phyloP scores from a whole-genome alignment of 2,888 invertebrate species.

The Cistogaster globosa region DNA sequence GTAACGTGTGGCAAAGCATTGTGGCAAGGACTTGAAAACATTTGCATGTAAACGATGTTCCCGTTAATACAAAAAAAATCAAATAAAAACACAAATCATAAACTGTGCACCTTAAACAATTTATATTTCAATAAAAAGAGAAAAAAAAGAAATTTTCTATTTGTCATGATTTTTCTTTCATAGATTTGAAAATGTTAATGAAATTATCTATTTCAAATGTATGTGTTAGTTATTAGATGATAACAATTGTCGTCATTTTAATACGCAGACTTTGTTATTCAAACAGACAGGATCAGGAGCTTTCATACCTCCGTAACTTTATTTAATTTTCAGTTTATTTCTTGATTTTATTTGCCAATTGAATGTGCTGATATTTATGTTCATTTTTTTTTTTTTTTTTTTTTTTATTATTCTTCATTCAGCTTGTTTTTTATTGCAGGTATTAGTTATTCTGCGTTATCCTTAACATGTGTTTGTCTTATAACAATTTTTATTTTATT shows the following conservation, averaged over 20 bases:
- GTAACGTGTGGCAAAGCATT: slow-evolving; percentile 77
- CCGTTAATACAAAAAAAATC: slow-evolving; percentile 13
- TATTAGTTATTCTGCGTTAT: slow-evolving; percentile 66
- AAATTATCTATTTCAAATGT: slow-evolving; percentile 43
- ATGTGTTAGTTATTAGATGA: slow-evolving; percentile 47
- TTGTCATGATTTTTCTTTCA: slow-evolving; percentile 48
- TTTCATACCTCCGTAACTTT: slow-evolving; percentile 23
- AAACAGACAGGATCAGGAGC: slow-evolving; percentile 6
- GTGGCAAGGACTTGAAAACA: slow-evolving; percentile 62
- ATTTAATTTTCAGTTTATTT: slow-evolving; percentile 60
- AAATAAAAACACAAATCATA: background rate
- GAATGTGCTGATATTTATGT: slow-evolving; percentile 64
- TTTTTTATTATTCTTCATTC: slow-evolving; percentile 22
- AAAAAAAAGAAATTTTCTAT: slow-evolving; percentile 43
- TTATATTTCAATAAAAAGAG: background rate
- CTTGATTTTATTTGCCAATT: too few relatives aligned
- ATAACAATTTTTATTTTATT: slow-evolving; percentile 15
- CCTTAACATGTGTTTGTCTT: slow-evolving; percentile 67
- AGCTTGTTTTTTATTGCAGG: slow-evolving; percentile 52
- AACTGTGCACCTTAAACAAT: slow-evolving; percentile 47
- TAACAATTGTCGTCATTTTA: slow-evolving; percentile 63
- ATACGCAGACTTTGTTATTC: slow-evolving; percentile 56
- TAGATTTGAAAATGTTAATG: slow-evolving; percentile 46
- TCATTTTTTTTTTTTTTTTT: too few relatives aligned
- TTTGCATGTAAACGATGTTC: slow-evolving; percentile 70